These are phyloP conservation scores for Vanessa tameamea DNA, from an alignment of 1,140 invertebrate species.

Conservation along the genomic window DNA sequence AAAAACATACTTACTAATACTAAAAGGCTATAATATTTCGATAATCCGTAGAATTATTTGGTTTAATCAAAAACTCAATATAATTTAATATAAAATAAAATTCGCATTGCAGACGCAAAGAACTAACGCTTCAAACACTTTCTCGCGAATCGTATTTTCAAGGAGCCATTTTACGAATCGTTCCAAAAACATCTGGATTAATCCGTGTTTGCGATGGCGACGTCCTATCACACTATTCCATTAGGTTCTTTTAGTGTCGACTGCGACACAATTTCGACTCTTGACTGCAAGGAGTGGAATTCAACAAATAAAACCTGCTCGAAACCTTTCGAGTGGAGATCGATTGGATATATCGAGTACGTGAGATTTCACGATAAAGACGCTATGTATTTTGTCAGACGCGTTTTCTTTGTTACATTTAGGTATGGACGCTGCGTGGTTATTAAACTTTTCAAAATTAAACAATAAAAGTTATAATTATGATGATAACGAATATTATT, in stretches of 20 bases:
- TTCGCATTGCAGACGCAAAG: background rate
- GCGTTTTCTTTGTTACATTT: background rate
- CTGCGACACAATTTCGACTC: slow-evolving; percentile 30
- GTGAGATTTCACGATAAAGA: slow-evolving; percentile 4
- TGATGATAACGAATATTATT: too few species aligned
- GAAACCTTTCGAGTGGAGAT: slow-evolving; percentile 21
- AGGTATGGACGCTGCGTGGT: background rate
- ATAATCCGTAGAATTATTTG: too few species aligned
- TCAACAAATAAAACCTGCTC: slow-evolving; percentile 32
- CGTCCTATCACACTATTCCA: slow-evolving; percentile 36
- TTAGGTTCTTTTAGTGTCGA: slow-evolving; percentile 32
- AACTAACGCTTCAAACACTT: slow-evolving; percentile 9
- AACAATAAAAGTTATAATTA: too few species aligned
- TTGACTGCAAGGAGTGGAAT: slow-evolving; percentile 27
- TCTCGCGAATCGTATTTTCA: slow-evolving; percentile 8
- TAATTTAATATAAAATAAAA: background rate
- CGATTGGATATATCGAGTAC: slow-evolving; percentile 32
- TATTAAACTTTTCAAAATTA: too few species aligned
- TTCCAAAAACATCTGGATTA: slow-evolving; percentile 22
- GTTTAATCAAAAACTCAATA: background rate
- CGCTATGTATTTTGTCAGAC: background rate
- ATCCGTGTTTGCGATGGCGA: slow-evolving; percentile 28
- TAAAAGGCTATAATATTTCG: too few species aligned
- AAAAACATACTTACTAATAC: too few species aligned
- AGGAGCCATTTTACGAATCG: slow-evolving; percentile 8